Evolutionary conservation across 2,797 vertebrate genomes (phyloP), one percentile per base, ranked within the genome.

Genomic region (Enteromius fasciolatus): DNA sequence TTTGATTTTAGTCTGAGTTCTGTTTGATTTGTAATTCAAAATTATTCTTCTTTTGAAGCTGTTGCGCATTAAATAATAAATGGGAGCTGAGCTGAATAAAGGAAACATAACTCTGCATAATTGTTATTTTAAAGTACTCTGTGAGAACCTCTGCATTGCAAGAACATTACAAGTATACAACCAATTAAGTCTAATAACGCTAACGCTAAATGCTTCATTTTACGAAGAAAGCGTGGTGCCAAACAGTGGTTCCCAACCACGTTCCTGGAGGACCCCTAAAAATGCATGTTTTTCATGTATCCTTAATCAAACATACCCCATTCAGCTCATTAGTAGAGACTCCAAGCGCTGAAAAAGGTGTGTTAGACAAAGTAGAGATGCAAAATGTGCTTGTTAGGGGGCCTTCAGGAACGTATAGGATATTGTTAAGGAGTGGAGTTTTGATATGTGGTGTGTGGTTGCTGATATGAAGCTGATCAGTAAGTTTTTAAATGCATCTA

Each of bases 1-100:
- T 86, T 54, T 83, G 82, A 88, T 87, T 90, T 87, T 86, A 89
- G 88, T 87, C 83, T 76, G 74, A 86, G 82, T 81, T 85, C 50
- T 74, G 84, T 50, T 85, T 84, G 87, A 76, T 86, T 90, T 87
- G 90, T 87, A 80, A 78, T 52, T 76, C 57, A 82, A 54, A 64
- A 18, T 44, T 3, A 1, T 52, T 70, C 39, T 76, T 50, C 18
- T 25, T 39, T 68, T 28, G 46, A 66, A 84, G 66, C 36, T 54
- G 87, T 39, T 85, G 76, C 69, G 69, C 57, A 82, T 74, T 78
- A 76, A 66, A 83, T 48, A 61, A 66, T 83, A 80, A 31, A 72
- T 81, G 57, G 50, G 83, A 81, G 54, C 78, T 84, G 83, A 81
- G 54, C 78, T 84, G 69, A 85, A 87, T 90, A 89, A 90, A 90